A percentile compares a stretch with the other conserved stretches of the same genome.
These are phyloP conservation scores for Diplodus sargus DNA, from an alignment of 2,797 vertebrate genomes.

Conservation along the genomic window DNA sequence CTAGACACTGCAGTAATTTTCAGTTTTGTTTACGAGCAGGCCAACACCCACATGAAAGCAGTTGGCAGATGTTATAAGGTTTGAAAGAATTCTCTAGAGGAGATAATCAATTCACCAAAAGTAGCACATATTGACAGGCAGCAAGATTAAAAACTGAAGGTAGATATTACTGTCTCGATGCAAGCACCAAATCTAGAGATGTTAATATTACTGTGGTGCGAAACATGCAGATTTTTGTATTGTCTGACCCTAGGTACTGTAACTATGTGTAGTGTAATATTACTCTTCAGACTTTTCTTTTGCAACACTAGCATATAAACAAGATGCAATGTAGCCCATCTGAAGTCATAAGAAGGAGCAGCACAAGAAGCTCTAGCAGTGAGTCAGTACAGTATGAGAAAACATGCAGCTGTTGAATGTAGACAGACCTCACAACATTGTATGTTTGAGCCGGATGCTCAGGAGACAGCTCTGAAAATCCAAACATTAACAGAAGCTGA, in stretches of 20 bases:
- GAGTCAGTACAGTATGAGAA: slow-evolving; percentile 35
- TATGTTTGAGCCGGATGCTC: slow-evolving; percentile 26
- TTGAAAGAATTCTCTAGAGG: slow-evolving; percentile 33
- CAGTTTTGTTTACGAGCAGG: slow-evolving; percentile 51
- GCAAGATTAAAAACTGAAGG: background rate
- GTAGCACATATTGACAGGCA: background rate
- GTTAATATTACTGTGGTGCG: background rate
- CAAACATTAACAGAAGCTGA: slow-evolving; percentile 42
- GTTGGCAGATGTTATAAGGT: slow-evolving; percentile 45
- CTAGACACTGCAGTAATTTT: slow-evolving; percentile 35
- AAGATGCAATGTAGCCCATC: slow-evolving; percentile 4
- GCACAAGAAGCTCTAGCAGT: slow-evolving; percentile 13
- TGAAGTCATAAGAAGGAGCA: slow-evolving; percentile 5
- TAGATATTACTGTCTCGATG: background rate
- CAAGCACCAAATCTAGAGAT: background rate
- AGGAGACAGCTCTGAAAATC: slow-evolving; percentile 26
- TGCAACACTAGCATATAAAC: background rate
- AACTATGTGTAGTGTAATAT: background rate
- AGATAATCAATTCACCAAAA: slow-evolving; percentile 14
- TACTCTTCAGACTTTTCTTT: slow-evolving; percentile 19
- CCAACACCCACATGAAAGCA: slow-evolving; percentile 52
- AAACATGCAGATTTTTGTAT: background rate
- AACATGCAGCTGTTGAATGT: slow-evolving; percentile 39
- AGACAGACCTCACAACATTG: slow-evolving; percentile 27
- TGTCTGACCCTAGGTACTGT: background rate